phyloP scores from a whole-genome alignment of 1,140 invertebrate genomes.

The Chlorops oryzae region DNA sequence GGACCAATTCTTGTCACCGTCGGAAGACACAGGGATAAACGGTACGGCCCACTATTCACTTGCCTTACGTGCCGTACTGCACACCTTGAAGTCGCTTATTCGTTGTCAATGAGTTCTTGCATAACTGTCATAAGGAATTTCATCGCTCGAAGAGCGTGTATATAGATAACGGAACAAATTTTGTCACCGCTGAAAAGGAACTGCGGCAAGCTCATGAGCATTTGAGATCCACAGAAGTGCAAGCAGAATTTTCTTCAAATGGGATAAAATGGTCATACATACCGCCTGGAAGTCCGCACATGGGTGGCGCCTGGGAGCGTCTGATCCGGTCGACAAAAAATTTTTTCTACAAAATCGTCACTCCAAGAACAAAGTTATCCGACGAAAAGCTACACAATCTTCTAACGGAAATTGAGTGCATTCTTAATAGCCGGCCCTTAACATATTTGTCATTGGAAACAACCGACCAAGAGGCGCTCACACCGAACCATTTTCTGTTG shows the following conservation, averaged over 20 bases:
- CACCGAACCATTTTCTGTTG: neutral
- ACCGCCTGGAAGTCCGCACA: conserved; percentile 21
- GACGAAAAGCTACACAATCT: neutral
- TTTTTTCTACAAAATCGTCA: neutral
- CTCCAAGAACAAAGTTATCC: neutral
- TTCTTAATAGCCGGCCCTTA: neutral
- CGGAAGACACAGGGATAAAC: no score
- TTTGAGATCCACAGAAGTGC: neutral
- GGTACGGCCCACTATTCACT: no score
- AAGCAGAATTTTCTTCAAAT: neutral
- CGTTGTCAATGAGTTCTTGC: conserved; percentile 8
- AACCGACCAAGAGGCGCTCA: neutral
- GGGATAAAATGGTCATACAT: conserved; percentile 22
- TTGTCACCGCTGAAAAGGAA: neutral
- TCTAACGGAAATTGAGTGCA: neutral
- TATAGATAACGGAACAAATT: conserved; percentile 7
- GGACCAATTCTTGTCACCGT: no score
- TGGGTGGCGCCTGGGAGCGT: conserved; percentile 25
- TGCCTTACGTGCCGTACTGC: conserved; percentile 26
- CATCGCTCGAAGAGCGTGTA: neutral
- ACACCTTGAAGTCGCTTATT: conserved; percentile 15
- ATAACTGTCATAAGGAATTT: neutral
- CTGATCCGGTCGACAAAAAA: conserved; percentile 15
- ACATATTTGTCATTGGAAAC: neutral
- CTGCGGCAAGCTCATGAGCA: neutral